Evolutionary conservation across 2,888 invertebrate species (phyloP), one percentile per base, ranked within the genome.

Genomic region (Melanostoma scalare): DNA sequence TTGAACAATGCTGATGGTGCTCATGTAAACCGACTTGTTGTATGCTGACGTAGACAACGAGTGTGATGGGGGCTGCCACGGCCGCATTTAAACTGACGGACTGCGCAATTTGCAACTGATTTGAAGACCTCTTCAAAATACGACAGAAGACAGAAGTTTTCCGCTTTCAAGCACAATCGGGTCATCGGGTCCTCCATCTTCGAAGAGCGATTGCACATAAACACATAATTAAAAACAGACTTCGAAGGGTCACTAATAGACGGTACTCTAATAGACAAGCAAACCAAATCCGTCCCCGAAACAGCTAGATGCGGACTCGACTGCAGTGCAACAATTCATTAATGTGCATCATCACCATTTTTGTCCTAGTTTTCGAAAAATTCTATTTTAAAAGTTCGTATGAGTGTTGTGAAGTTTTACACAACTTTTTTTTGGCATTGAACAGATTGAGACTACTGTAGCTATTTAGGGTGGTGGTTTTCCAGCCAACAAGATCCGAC

Each of bases 271-370:
- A 20, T 20, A 20, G 20, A 20, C 20, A 20, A 20, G 20, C 20
- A 20, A 20, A 20, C 20, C 9, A 3, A 38, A 6, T 30, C 6
- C 61, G 20, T 2, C 46, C 46, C 20, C 46, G 46, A 4, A 9
- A 1, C 8, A 10, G 6, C 1, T 42, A 55, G 55, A 60, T 71
- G 35, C 33, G 42, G 6, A 30, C 46, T 55, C 56, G 33, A 78
- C 56, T 78, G 69, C 65, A 81, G 20, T 65, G 68, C 73, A 82
- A 77, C 77, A 78, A 74, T 78, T 74, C 82, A 73, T 78, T 82
- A 73, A 69, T 84, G 82, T 84, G 65, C 68, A 84, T 84, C 73
- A 78, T 84, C 73, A 78, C 82, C 60, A 74, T 38, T 46, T 74
- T 82, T 10, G 78, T 69, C 63, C 73, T 53, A 60, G 68, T 69